A percentile compares a stretch with the other conserved stretches of the same genome.
Evolutionary conservation across 2,113 vertebrate species (phyloP).

Genomic region (Anguilla rostrata): DNA sequence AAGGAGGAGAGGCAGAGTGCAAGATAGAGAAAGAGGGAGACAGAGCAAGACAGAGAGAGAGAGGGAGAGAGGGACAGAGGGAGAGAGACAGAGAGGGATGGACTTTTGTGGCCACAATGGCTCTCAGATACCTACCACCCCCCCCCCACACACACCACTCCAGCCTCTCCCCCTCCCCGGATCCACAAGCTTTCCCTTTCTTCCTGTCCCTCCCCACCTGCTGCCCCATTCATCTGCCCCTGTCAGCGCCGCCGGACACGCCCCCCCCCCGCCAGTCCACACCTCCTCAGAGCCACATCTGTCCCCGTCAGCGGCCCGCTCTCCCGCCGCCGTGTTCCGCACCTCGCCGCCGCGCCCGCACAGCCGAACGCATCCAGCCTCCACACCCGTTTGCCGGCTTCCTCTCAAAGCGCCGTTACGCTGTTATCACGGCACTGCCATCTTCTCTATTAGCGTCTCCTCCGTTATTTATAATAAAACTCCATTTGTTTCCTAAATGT

Average conservation of each 20-base stretch:
- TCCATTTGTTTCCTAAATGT: too few species aligned
- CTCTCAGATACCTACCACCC: constrained; percentile 15
- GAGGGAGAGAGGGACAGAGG: background rate
- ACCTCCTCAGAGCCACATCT: constrained; percentile 33
- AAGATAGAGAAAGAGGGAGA: background rate
- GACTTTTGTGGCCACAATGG: constrained; percentile 16
- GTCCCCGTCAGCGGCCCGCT: background rate
- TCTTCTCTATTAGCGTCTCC: too few species aligned
- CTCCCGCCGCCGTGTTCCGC: background rate
- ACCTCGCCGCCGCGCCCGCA: background rate
- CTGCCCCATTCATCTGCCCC: constrained; percentile 47
- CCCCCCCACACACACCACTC: constrained; percentile 13
- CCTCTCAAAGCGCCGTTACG: too few species aligned
- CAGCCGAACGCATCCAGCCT: background rate
- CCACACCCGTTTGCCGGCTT: background rate
- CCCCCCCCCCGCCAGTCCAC: constrained; percentile 11
- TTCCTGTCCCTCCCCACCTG: constrained; percentile 44
- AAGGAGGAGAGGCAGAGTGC: background rate
- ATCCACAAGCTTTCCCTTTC: constrained; percentile 36
- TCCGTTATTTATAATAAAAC: too few species aligned
- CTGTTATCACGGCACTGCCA: too few species aligned
- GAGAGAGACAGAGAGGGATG: background rate
- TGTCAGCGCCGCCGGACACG: constrained; percentile 32
- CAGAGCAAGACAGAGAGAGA: background rate
- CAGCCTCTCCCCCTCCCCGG: background rate